Conservation (phyloP, 2,888 invertebrate species). For the Aquatica leii region DNA sequence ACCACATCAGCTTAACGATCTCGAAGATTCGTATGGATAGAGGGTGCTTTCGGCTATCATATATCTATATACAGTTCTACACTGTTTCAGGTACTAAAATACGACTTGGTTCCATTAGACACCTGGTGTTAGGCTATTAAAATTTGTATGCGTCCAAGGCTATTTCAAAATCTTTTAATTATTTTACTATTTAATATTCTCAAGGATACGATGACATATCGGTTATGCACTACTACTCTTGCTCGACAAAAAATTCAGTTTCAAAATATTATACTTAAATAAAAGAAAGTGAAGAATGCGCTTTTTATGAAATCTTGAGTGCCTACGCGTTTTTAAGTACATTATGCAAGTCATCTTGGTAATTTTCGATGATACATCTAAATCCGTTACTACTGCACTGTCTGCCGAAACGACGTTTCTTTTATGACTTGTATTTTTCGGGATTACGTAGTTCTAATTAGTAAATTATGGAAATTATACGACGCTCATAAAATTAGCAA, state of each 20-base stretch:
- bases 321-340: conserved; percentile 7
- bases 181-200: conserved; percentile 10
- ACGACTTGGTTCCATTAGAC: conserved; percentile 28
- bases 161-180: background rate
- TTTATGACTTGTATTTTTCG: conserved; percentile 1
- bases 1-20: conserved; percentile 59
- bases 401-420: conserved; percentile 8
- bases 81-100: conserved; percentile 26
- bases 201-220: conserved; percentile 11
- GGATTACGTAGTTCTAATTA: background rate
- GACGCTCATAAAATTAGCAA: background rate
- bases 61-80: conserved; percentile 23
- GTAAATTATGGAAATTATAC: background rate
- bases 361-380: conserved; percentile 28
- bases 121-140: conserved; percentile 33
- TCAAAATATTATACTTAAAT: conserved; percentile 8
- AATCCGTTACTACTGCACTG: conserved; percentile 14
- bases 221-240: background rate
- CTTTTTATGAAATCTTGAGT: conserved; percentile 19
- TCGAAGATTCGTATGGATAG: conserved; percentile 52
- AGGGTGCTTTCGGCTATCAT: conserved; percentile 41
- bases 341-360: conserved; percentile 23
- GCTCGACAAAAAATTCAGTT: conserved; percentile 9
- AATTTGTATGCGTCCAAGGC: conserved; percentile 21
- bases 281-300: conserved; percentile 13